A percentile compares a stretch with the other conserved stretches of the same genome.
These are phyloP conservation scores for Leiothrix lutea DNA, from an alignment of 2,113 vertebrate genomes.

Conservation along the genomic window DNA sequence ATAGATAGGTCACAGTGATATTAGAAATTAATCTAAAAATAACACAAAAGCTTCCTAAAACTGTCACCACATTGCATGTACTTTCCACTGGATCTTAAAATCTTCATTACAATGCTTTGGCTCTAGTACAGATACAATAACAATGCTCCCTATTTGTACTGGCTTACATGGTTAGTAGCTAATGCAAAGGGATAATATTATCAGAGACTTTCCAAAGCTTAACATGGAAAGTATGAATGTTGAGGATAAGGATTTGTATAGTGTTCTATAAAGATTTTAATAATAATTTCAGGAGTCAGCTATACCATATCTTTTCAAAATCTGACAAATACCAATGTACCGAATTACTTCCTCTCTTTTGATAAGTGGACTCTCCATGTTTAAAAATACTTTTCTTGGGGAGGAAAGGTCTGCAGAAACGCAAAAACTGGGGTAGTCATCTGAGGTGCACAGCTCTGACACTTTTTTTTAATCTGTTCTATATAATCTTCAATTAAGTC, in stretches of 20 bases:
- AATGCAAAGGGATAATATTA: background rate
- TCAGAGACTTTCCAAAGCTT: background rate
- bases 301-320: background rate
- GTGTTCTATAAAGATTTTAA: background rate
- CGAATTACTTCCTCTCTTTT: background rate
- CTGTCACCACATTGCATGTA: background rate
- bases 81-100: conserved; percentile 12
- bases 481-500: background rate
- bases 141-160: background rate
- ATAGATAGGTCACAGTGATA: background rate
- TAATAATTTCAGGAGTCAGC: background rate
- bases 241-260: background rate
- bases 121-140: background rate
- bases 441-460: background rate
- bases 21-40: conserved; percentile 26
- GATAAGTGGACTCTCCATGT: background rate
- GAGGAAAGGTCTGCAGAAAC: background rate
- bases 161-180: background rate
- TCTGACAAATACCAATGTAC: background rate
- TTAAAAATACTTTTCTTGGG: background rate
- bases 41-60: conserved; percentile 30
- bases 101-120: conserved; percentile 3
- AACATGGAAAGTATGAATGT: background rate
- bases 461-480: background rate
- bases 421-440: background rate